Evolutionary conservation across 1,140 invertebrate species (phyloP), one percentile per base, ranked within the genome.

Genomic region (Ooceraea biroi): DNA sequence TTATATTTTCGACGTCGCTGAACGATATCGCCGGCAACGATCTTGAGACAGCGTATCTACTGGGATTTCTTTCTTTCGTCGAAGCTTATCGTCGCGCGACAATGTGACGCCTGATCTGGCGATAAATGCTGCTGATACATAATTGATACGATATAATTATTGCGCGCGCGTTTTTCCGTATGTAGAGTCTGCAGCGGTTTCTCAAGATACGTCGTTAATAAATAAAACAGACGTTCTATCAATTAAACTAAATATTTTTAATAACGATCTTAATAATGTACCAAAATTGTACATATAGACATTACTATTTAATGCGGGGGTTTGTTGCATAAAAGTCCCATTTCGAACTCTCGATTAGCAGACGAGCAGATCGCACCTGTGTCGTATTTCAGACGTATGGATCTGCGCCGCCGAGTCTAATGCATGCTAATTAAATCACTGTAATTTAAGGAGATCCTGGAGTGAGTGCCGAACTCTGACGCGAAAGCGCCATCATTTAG

Each of bases 1-100:
- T 76, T 88, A 80, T 88, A 82, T 87, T 83, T 58, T 73, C 41
- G 36, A 22, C 17, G 14, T 50, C n/a, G 71, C 60, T 22, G 63
- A 63, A 57, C 27, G 69, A 80, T 86, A 78, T 68, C 76, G 30
- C 22, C 17, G 65, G 71, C 57, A 58, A 71, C 11, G n/a, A 71
- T 69, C 50, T 71, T 22, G 14, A 71, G n/a, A 36, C 7, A 14
- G 36, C 27, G 73, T 22, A 17, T 17, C 12, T 3, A 14, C 11
- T 22, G 12, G 7, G 36, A 36, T 36, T 7, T 36, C 36, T 36
- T 36, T 55, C 46, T 46, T 80, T 69, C 30, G 22, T 11, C n/a
- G 12, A 3, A 10, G 12, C 4, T 69, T 78, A 78, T 80, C 50
- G 36, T 36, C 36, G 36, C 36, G 7, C 12, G 46, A 50, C 11